A percentile compares a stretch with the other conserved stretches of the same genome.
phyloP scores from a whole-genome alignment of 2,888 invertebrate species.

The Xiphydria camelus region DNA sequence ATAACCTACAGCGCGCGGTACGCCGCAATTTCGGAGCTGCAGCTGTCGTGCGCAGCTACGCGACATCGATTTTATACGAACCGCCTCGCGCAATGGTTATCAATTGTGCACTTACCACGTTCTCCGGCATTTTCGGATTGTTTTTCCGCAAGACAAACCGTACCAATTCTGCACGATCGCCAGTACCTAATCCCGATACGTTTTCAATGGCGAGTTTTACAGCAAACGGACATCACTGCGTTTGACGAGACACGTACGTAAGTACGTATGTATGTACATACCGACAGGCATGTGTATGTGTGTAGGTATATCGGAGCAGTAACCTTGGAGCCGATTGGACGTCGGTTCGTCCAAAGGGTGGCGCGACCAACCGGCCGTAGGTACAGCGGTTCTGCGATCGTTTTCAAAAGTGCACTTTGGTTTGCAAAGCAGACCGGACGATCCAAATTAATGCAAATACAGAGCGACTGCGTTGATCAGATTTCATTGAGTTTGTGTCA shows the following conservation, averaged over 20 bases:
- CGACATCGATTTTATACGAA: constrained; percentile 22
- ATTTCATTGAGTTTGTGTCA: too few relatives aligned
- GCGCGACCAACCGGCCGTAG: background rate
- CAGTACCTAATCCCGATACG: constrained; percentile 27
- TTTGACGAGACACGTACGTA: background rate
- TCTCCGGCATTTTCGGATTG: constrained; percentile 41
- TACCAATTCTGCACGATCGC: constrained; percentile 25
- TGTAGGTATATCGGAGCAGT: background rate
- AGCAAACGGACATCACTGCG: constrained; percentile 6
- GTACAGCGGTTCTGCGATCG: background rate
- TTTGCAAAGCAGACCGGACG: too few relatives aligned
- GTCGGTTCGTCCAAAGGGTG: background rate
- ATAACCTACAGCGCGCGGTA: too few relatives aligned
- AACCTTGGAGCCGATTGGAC: constrained; percentile 1
- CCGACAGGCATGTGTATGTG: too few relatives aligned
- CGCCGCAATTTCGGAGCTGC: too few relatives aligned
- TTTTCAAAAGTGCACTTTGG: too few relatives aligned
- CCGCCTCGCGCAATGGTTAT: too few relatives aligned
- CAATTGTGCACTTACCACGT: constrained; percentile 34
- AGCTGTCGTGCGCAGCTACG: constrained; percentile 8
- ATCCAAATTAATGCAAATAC: too few relatives aligned
- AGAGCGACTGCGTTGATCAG: too few relatives aligned
- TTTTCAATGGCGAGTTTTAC: constrained; percentile 27
- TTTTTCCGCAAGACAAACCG: constrained; percentile 19
- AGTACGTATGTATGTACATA: too few relatives aligned